Percentiles rank a stretch among this genome's conserved stretches.
Conservation (phyloP, 2,888 invertebrate genomes). For the Vannuccia rotundouncinata region DNA sequence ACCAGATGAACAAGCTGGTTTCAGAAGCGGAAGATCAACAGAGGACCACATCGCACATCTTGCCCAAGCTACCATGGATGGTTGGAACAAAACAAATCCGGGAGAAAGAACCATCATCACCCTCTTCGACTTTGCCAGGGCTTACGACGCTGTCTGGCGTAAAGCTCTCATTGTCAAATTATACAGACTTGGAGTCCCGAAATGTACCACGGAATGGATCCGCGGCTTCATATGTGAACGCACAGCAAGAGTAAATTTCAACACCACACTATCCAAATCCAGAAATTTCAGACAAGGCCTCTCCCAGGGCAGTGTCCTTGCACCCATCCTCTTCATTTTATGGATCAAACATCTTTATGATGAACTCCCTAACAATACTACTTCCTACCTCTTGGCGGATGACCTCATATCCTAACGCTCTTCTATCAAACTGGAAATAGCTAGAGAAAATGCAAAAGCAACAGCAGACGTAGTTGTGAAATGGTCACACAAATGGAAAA, state of each 20-base stretch:
- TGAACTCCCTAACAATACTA: background rate
- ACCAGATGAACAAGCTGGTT: slow-evolving; percentile 12
- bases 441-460: slow-evolving; percentile 6
- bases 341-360: background rate
- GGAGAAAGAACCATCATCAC: background rate
- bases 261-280: background rate
- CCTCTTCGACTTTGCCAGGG: background rate
- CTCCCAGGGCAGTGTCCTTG: background rate
- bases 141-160: background rate
- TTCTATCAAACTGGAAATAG: background rate
- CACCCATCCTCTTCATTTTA: slow-evolving; percentile 1
- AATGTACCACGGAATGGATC: background rate
- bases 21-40: background rate
- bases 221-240: background rate
- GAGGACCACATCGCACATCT: background rate
- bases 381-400: background rate
- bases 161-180: slow-evolving; percentile 1
- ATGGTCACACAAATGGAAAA: slow-evolving; percentile 6
- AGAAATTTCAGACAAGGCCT: background rate
- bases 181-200: background rate
- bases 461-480: background rate
- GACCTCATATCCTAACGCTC: slow-evolving; percentile 1
- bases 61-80: background rate
- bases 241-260: background rate
- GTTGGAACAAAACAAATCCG: slow-evolving; percentile 1